Base-by-base conservation (phyloP, 1,140 invertebrate genomes). In the Colletes latitarsis region DNA sequence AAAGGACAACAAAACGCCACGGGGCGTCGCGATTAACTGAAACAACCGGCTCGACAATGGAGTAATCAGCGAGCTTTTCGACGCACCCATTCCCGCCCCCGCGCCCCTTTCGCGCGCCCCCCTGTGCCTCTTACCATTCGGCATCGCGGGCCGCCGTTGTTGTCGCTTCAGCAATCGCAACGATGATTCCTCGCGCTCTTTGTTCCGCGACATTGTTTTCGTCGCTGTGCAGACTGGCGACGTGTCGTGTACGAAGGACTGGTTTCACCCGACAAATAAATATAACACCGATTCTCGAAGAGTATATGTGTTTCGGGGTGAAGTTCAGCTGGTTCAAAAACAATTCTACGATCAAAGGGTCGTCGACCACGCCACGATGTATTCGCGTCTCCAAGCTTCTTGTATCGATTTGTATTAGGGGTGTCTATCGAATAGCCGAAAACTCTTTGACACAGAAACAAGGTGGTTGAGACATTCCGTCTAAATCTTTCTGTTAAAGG, bases 61-160 rank as follows among this genome's bases (percentile, higher is more conserved):
- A 82, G 91, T 91, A 92, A 92, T 92, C 91, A 92, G 87, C 77
- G 83, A 83, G 90, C 90, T 90, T 91, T 91, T 90, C 89, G 85
- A 85, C 81, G 83, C 77, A 72, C 60, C 69, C 77, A 55, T 73
- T n/a, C 49, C 70, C 52, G 15, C 43, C 64, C 74, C 58, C 69
- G 73, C 69, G 73, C 68, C 58, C 43, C 52, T 76, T 70, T 76
- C 74, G 39, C 39, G 62, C 62, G 53, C 53, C 62, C 71, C 53
- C 58, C 58, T 41, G 43, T 46, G 68, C 39, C 72, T 67, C 83
- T 69, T 70, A 55, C 67, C 73, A 55, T 68, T 66, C 74, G 70
- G 19, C 81, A 70, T 81, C 77, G 77, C 72, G 81, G 81, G 73
- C 21, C 81, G 41, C 64, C 72, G 81, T 83, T 89, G 84, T 88